Evolutionary conservation across 2,113 vertebrate species (phyloP).

Genomic region (Crotophaga sulcirostris): DNA sequence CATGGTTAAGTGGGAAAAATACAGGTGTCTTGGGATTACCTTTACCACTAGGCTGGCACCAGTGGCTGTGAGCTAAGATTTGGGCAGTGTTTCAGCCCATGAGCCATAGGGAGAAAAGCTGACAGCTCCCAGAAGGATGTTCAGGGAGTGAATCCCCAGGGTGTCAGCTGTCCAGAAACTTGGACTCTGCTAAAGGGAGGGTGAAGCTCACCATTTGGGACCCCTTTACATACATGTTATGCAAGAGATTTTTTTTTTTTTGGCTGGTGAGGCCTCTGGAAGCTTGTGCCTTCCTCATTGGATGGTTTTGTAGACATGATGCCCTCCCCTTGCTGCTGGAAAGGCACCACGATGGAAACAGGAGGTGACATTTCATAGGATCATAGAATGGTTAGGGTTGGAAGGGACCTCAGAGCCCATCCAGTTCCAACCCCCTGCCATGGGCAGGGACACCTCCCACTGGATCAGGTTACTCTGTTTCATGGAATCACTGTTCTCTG

Average conservation of each 20-base stretch:
- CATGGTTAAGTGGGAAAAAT: background rate
- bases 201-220: background rate
- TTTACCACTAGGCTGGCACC: background rate
- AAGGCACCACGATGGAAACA: background rate
- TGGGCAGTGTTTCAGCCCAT: too few relatives aligned
- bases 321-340: background rate
- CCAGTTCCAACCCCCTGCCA: too few relatives aligned
- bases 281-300: background rate
- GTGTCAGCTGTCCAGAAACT: background rate
- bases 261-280: background rate
- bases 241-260: background rate
- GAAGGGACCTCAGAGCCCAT: too few relatives aligned
- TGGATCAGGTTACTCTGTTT: too few relatives aligned
- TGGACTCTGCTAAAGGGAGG: background rate
- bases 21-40: background rate
- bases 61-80: background rate
- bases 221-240: rapidly evolving
- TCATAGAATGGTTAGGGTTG: rapidly evolving
- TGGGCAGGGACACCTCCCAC: too few relatives aligned
- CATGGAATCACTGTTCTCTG: rapidly evolving
- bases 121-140: background rate
- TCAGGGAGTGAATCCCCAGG: background rate
- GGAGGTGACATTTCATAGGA: rapidly evolving
- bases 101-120: background rate
- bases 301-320: background rate